Percentiles rank a stretch among this genome's conserved stretches.
phyloP scores from a whole-genome alignment of 1,140 invertebrate genomes.

The Eubasilissa regina region DNA sequence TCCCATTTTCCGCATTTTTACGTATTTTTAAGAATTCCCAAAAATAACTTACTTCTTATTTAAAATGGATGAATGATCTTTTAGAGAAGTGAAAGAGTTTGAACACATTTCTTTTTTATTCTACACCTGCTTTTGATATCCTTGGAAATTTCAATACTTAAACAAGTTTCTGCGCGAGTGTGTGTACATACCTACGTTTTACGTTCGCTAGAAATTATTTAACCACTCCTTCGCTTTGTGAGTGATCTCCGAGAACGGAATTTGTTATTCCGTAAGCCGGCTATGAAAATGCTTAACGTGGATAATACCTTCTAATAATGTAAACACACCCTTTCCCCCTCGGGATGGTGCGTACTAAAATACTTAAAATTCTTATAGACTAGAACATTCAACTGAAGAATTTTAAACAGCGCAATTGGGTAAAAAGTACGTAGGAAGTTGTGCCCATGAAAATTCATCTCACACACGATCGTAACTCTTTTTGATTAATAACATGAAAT shows the following conservation, averaged over 20 bases:
- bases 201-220: constrained; percentile 7
- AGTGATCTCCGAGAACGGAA: constrained; percentile 18
- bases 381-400: constrained; percentile 20
- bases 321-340: constrained; percentile 22
- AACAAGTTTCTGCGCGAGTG: background rate
- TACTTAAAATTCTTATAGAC: constrained; percentile 24
- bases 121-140: no score
- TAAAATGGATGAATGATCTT: no score
- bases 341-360: constrained; percentile 11
- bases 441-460: constrained; percentile 4
- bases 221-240: background rate
- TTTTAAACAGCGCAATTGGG: background rate
- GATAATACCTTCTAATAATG: constrained; percentile 32
- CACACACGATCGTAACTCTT: background rate
- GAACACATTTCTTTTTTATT: no score
- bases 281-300: constrained; percentile 21
- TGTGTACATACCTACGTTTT: background rate
- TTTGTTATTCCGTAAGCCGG: constrained; percentile 27
- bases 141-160: constrained; percentile 12
- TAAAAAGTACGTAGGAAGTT: background rate
- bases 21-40: no score
- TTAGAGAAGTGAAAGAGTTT: no score
- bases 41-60: no score
- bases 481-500: no score
- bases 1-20: no score